phyloP scores from a whole-genome alignment of 2,888 invertebrate species.

The Ernsta delagoae region DNA sequence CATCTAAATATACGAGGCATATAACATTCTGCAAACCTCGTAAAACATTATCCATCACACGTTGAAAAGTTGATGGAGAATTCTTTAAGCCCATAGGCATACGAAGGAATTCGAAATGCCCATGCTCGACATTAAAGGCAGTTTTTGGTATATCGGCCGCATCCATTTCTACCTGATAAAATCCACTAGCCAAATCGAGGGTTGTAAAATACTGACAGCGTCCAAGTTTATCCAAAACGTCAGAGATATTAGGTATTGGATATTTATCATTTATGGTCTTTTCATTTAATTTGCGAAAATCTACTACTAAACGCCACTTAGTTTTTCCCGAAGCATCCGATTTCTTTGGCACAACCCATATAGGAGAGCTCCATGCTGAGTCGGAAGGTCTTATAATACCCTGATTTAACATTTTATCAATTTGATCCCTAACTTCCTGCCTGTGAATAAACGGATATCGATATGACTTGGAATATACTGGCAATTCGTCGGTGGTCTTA shows the following conservation, averaged over 20 bases:
- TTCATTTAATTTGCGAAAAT: too few species aligned
- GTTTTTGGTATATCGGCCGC: conserved; percentile 46
- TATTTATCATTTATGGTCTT: conserved; percentile 42
- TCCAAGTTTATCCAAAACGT: conserved; percentile 45
- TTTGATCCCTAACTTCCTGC: conserved; percentile 33
- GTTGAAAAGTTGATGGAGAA: conserved; percentile 49
- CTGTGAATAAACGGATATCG: conserved; percentile 33
- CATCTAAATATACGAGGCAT: neutral
- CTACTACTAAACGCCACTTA: neutral
- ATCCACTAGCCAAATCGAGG: conserved; percentile 26
- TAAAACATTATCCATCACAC: conserved; percentile 46
- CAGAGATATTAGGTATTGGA: conserved; percentile 42
- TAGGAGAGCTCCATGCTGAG: conserved; percentile 34
- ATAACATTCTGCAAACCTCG: neutral
- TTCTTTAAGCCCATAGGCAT: conserved; percentile 46
- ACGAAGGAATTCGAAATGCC: conserved; percentile 47
- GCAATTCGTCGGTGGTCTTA: conserved; percentile 28
- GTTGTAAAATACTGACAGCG: conserved; percentile 31
- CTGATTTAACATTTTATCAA: conserved; percentile 34
- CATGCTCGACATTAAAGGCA: conserved; percentile 45
- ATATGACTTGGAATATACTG: conserved; percentile 37
- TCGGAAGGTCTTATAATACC: conserved; percentile 30
- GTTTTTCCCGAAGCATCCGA: conserved; percentile 28
- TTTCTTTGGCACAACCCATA: conserved; percentile 37
- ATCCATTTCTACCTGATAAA: conserved; percentile 38